Conservation (phyloP, 2,888 invertebrate genomes). For the Helleia helle region DNA sequence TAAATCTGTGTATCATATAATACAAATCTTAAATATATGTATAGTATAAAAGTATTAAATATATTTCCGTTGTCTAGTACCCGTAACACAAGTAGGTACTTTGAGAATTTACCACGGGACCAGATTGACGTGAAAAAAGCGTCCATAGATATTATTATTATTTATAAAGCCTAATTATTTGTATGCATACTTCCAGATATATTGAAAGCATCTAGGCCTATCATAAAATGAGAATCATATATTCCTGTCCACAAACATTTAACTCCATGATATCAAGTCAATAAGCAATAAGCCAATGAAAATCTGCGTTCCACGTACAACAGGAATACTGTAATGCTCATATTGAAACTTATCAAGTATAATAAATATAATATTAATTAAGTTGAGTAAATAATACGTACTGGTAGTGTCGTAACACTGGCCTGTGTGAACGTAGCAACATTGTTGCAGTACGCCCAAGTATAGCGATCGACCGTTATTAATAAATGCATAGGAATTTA, state of each 20-base stretch:
- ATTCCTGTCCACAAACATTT: not conserved
- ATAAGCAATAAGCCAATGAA: not conserved
- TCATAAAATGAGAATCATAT: not conserved
- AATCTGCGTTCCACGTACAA: not conserved
- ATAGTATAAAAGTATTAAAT: no score
- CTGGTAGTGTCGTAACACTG: not conserved
- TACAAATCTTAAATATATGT: no score
- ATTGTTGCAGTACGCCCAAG: not conserved
- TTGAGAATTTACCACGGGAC: no score
- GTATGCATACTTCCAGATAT: no score
- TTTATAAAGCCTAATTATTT: no score
- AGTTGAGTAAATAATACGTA: not conserved
- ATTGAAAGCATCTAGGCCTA: not conserved
- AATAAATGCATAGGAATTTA: conserved; percentile 3
- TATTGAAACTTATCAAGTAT: conserved; percentile 1
- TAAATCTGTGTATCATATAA: no score
- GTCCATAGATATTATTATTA: no score
- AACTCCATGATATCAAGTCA: not conserved
- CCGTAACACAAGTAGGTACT: no score
- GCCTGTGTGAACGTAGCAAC: not conserved
- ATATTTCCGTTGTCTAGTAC: no score
- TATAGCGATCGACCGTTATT: not conserved
- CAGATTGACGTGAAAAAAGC: no score
- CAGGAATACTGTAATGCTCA: not conserved
- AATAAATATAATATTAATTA: conserved; percentile 4